phyloP scores from a whole-genome alignment of 2,888 invertebrate genomes.

The Mylabris sibirica region DNA sequence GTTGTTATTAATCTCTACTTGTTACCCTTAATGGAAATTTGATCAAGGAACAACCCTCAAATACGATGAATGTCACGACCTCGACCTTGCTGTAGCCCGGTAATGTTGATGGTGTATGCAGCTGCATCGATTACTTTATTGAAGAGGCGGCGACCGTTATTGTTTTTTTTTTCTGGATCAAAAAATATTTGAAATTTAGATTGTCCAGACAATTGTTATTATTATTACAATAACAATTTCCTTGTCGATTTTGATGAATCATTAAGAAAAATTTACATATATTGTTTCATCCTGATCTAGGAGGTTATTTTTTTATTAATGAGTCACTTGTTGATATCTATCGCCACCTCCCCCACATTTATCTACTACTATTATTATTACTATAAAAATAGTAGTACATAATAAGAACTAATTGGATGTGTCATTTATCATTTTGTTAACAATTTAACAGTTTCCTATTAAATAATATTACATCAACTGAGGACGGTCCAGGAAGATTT shows the following conservation, averaged over 20 bases:
- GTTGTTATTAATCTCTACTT: neutral
- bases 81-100: constrained; percentile 53
- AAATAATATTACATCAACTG: neutral
- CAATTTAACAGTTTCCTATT: neutral
- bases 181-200: neutral
- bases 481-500: neutral
- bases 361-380: neutral
- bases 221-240: neutral
- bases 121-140: constrained; percentile 55
- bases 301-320: neutral
- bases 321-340: constrained; percentile 8
- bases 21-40: neutral
- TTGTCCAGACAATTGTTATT: constrained; percentile 1
- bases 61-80: constrained; percentile 39
- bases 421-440: neutral
- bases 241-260: constrained; percentile 3
- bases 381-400: neutral
- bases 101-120: constrained; percentile 43
- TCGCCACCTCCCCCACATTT: neutral
- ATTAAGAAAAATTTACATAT: neutral
- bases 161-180: neutral
- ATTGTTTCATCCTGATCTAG: constrained; percentile 3
- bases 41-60: neutral
- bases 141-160: constrained; percentile 49
- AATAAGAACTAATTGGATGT: constrained; percentile 2